Conservation (phyloP, 2,888 invertebrate species). For the Serripes groenlandicus region DNA sequence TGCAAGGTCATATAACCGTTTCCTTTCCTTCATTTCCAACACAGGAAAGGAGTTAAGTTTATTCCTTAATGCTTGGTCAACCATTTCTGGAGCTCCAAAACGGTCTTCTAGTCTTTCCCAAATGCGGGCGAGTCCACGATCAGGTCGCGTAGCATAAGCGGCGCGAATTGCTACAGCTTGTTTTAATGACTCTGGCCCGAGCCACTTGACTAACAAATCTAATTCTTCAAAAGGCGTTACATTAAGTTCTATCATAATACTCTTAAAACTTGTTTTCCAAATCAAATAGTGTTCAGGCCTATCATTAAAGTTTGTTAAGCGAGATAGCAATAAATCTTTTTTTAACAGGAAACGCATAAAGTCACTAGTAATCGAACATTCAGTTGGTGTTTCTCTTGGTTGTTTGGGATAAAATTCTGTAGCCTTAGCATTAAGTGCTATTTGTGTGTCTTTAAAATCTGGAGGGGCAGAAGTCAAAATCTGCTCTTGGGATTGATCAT, state of each 20-base stretch:
- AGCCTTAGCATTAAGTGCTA: too few relatives aligned
- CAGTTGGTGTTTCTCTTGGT: too few relatives aligned
- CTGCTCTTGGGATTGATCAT: too few relatives aligned
- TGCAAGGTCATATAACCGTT: slow-evolving; percentile 16
- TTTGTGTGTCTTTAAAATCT: too few relatives aligned
- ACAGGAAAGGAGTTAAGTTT: slow-evolving; percentile 11
- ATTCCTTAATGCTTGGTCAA: slow-evolving; percentile 28
- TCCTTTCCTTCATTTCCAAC: background rate
- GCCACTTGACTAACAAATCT: slow-evolving; percentile 34
- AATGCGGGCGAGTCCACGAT: slow-evolving; percentile 8
- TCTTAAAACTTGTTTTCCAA: slow-evolving; percentile 42
- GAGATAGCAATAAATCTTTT: slow-evolving; percentile 40
- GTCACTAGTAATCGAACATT: too few relatives aligned
- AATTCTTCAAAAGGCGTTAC: slow-evolving; percentile 31
- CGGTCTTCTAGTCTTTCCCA: slow-evolving; percentile 42
- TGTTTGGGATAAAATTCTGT: too few relatives aligned
- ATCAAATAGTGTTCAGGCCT: slow-evolving; percentile 27
- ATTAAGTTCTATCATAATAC: slow-evolving; percentile 27
- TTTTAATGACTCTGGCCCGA: slow-evolving; percentile 23
- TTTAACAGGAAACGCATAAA: slow-evolving; percentile 28
- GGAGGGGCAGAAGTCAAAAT: too few relatives aligned
- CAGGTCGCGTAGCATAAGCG: slow-evolving; percentile 11
- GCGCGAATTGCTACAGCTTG: slow-evolving; percentile 33
- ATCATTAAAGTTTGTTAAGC: slow-evolving; percentile 39
- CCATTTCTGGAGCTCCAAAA: slow-evolving; percentile 37